phyloP scores from a whole-genome alignment of 2,888 invertebrate genomes.

The Caenorhabditis sp. region DNA sequence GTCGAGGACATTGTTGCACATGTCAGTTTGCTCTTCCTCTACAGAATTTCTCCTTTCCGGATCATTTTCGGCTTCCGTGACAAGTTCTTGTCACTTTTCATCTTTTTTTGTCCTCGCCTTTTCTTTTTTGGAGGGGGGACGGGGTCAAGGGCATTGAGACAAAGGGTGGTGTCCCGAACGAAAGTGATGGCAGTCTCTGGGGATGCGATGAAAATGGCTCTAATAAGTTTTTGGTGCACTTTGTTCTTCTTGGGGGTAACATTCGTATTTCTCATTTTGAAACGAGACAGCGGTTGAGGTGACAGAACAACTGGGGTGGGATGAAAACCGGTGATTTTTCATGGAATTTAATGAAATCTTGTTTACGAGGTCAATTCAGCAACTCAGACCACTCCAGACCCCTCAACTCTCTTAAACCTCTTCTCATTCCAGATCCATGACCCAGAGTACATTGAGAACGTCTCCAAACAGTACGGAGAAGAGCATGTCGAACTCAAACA shows the following conservation, averaged over 20 bases:
- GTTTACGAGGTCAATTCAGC: too few relatives aligned
- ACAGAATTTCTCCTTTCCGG: conserved; percentile 16
- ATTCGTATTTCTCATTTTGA: conserved; percentile 40
- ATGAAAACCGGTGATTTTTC: neutral
- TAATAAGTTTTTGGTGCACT: conserved; percentile 50
- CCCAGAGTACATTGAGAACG: conserved; percentile 75
- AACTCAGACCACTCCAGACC: too few relatives aligned
- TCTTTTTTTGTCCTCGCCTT: conserved; percentile 2
- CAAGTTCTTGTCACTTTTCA: conserved; percentile 43
- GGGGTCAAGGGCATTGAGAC: conserved; percentile 11
- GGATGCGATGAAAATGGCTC: neutral
- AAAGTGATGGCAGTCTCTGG: conserved; percentile 29
- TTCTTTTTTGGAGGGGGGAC: too few relatives aligned
- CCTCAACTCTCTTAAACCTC: neutral
- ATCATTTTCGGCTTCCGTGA: conserved; percentile 18
- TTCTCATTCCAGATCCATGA: conserved; percentile 77
- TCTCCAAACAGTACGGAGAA: conserved; percentile 79
- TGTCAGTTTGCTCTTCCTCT: conserved; percentile 67
- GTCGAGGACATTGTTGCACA: conserved; percentile 80
- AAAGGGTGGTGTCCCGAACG: conserved; percentile 5
- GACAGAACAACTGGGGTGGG: neutral
- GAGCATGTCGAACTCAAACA: conserved; percentile 80
- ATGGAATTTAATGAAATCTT: too few relatives aligned
- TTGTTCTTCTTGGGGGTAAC: conserved; percentile 1
- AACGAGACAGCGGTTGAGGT: neutral